These are phyloP conservation scores for Drosophila infuscata DNA, from an alignment of 2,888 invertebrate species.

Conservation along the genomic window DNA sequence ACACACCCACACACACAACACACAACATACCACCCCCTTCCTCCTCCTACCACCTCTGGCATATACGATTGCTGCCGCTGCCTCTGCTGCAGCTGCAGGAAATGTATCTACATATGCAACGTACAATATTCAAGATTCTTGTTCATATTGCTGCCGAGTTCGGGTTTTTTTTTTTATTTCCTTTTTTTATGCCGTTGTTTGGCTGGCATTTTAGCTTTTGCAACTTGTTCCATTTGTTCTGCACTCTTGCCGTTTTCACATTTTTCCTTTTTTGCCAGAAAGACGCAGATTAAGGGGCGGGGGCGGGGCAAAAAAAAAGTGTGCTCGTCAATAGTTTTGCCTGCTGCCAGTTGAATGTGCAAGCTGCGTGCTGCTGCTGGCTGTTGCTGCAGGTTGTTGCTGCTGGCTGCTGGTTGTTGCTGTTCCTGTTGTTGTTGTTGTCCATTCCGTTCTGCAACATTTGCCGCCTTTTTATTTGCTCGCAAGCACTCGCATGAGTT, in stretches of 20 bases:
- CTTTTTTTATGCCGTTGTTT: constrained; percentile 34
- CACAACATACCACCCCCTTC: too few species aligned
- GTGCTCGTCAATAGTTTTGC: constrained; percentile 25
- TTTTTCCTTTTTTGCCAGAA: constrained; percentile 45
- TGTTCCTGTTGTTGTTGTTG: constrained; percentile 18
- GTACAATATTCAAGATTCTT: constrained; percentile 76
- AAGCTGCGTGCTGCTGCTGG: constrained; percentile 1
- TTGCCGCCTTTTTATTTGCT: constrained; percentile 66
- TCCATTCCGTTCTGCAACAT: constrained; percentile 60
- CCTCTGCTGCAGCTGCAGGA: constrained; percentile 58
- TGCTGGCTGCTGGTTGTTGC: not conserved
- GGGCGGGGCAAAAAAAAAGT: not conserved
- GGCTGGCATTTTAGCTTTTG: constrained; percentile 76
- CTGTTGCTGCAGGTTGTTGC: not conserved
- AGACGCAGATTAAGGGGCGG: not conserved
- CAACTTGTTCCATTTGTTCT: constrained; percentile 73
- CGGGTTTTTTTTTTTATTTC: constrained; percentile 20
- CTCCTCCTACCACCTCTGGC: not conserved
- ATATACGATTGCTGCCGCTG: not conserved
- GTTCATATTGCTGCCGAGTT: constrained; percentile 68
- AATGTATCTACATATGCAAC: constrained; percentile 77
- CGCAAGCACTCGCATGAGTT: constrained; percentile 37
- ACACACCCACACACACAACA: not conserved
- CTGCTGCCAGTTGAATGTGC: constrained; percentile 10
- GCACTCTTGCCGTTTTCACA: constrained; percentile 62